Conservation (phyloP, 2,888 invertebrate genomes). For the Drosophila tanythrix region DNA sequence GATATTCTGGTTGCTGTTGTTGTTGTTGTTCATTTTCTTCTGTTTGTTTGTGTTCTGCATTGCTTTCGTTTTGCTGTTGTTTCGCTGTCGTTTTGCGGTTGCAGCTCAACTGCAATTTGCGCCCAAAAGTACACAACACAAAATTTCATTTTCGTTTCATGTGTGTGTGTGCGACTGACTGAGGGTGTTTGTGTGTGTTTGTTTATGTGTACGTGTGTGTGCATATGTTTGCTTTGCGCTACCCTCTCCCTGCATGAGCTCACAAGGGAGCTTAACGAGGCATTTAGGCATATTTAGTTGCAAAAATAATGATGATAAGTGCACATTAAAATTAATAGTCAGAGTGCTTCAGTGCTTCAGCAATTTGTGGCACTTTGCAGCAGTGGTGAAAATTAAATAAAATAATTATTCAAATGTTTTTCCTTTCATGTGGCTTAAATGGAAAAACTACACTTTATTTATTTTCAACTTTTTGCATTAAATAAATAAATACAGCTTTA, state of each 20-base stretch:
- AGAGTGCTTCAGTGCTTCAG: not conserved
- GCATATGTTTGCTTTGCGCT: slow-evolving; percentile 12
- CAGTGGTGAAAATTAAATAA: not conserved
- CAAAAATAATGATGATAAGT: slow-evolving; percentile 10
- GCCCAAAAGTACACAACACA: slow-evolving; percentile 64
- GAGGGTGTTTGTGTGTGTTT: slow-evolving; percentile 4
- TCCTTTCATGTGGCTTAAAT: too few relatives aligned
- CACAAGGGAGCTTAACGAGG: slow-evolving; percentile 31
- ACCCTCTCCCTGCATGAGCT: slow-evolving; percentile 33
- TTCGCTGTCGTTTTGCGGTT: slow-evolving; percentile 51
- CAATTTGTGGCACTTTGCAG: slow-evolving; percentile 7
- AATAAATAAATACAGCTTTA: not conserved
- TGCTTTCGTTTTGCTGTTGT: slow-evolving; percentile 3
- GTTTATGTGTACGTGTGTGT: slow-evolving; percentile 2
- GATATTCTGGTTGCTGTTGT: slow-evolving; percentile 23
- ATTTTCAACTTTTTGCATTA: not conserved
- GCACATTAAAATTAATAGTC: slow-evolving; percentile 19
- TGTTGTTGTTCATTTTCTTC: slow-evolving; percentile 13
- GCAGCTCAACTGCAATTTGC: slow-evolving; percentile 69
- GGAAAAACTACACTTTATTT: too few relatives aligned
- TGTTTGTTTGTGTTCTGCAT: slow-evolving; percentile 13
- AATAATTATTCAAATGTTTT: not conserved
- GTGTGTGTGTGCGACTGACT: slow-evolving; percentile 3
- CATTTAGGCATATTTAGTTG: slow-evolving; percentile 17
- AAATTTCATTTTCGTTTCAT: slow-evolving; percentile 37